Percentiles rank a stretch among this genome's conserved stretches.
phyloP scores from a whole-genome alignment of 35 echinoderm and acorn worm species.

The Holothuria glaberrima region DNA sequence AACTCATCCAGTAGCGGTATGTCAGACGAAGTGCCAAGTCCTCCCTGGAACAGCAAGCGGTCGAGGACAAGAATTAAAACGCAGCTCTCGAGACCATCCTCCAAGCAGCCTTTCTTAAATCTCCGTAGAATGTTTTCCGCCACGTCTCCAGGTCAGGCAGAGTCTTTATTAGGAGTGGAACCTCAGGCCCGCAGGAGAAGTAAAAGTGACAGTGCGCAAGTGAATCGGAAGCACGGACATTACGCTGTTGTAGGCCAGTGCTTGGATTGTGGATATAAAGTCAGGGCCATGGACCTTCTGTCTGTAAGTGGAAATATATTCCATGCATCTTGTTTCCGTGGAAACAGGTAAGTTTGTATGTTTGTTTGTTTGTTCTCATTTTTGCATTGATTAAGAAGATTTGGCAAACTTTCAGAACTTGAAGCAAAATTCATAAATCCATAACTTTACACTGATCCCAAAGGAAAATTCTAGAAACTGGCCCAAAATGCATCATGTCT shows the following conservation, averaged over 20 bases:
- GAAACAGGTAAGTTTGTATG: slow-evolving; percentile 47
- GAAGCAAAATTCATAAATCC: no score
- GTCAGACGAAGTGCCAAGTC: background rate
- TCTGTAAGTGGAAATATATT: slow-evolving; percentile 46
- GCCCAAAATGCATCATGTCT: no score
- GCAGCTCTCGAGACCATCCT: background rate
- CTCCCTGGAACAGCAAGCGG: background rate
- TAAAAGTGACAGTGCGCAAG: slow-evolving; percentile 33
- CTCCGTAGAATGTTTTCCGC: slow-evolving; percentile 21
- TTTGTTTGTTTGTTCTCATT: background rate
- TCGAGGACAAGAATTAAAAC: slow-evolving; percentile 42
- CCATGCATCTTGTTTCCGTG: slow-evolving; percentile 59
- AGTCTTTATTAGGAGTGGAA: slow-evolving; percentile 20
- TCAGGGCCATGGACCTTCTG: slow-evolving; percentile 45
- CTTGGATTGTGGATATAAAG: slow-evolving; percentile 48
- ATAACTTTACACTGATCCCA: no score
- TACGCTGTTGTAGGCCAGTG: slow-evolving; percentile 44
- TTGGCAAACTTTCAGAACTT: no score
- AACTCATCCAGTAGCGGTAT: background rate
- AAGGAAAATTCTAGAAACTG: no score
- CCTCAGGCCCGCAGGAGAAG: background rate
- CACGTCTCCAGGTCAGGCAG: background rate
- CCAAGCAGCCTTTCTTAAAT: slow-evolving; percentile 19
- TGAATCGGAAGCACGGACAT: slow-evolving; percentile 13
- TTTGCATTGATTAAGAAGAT: no score